phyloP scores from a whole-genome alignment of 2,888 invertebrate genomes.

The Mimachlamys varia region DNA sequence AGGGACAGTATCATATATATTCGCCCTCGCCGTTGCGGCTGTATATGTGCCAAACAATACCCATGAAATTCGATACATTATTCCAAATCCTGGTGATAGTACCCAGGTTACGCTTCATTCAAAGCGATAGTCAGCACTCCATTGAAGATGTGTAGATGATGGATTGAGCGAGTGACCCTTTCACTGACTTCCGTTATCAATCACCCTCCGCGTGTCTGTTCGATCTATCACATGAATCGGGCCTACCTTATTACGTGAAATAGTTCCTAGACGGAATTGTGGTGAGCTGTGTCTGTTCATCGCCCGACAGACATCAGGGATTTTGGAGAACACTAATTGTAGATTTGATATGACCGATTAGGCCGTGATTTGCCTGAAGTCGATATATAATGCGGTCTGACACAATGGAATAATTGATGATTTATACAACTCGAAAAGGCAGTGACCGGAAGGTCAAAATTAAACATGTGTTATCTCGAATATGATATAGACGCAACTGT shows the following conservation, averaged over 20 bases:
- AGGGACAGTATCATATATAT: not conserved
- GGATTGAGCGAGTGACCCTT: conserved; percentile 34
- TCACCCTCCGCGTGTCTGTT: conserved; percentile 24
- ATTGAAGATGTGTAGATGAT: conserved; percentile 24
- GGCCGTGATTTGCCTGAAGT: not conserved
- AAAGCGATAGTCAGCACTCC: not conserved
- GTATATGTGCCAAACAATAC: not conserved
- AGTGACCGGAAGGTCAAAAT: not conserved
- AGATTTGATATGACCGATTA: conserved; percentile 24
- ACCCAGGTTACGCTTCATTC: conserved; percentile 3
- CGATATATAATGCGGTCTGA: not conserved
- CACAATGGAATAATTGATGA: not conserved
- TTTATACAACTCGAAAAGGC: not conserved
- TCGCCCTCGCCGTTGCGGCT: not conserved
- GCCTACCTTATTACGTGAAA: conserved; percentile 21
- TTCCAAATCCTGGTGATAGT: conserved; percentile 9
- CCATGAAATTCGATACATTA: not conserved
- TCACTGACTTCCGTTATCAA: conserved; percentile 33
- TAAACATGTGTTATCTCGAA: not conserved
- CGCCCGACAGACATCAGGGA: conserved; percentile 1
- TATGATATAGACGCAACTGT: not conserved
- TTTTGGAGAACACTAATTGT: conserved; percentile 11
- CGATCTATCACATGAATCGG: conserved; percentile 13
- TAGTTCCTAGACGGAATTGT: conserved; percentile 17
- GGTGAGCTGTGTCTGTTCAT: conserved; percentile 10